A percentile compares a stretch with the other conserved stretches of the same genome.
Conservation (phyloP, 2,888 invertebrate species). For the Dorcus parallelipipedus region DNA sequence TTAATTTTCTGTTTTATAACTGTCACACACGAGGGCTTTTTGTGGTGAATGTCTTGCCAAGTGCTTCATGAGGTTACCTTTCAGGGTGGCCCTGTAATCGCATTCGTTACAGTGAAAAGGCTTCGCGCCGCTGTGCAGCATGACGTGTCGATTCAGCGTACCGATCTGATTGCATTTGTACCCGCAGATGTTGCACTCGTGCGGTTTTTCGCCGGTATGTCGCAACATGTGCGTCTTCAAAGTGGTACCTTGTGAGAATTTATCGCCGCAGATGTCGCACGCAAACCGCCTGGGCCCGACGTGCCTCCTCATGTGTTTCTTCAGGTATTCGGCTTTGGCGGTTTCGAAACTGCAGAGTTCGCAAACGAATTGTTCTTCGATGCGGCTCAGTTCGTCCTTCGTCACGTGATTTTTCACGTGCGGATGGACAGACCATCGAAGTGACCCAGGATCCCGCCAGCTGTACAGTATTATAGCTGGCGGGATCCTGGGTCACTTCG, state of each 20-base stretch:
- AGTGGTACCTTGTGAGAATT: constrained; percentile 48
- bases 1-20: too few species aligned
- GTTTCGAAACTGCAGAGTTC: background rate
- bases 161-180: constrained; percentile 58
- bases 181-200: constrained; percentile 34
- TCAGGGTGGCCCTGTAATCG: too few species aligned
- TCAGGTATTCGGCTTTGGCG: too few species aligned
- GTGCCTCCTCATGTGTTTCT: background rate
- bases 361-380: background rate
- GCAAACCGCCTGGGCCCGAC: constrained; percentile 27
- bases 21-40: too few species aligned
- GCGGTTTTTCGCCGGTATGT: constrained; percentile 54
- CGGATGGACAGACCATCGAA: too few species aligned
- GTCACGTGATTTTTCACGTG: too few species aligned
- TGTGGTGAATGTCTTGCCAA: too few species aligned
- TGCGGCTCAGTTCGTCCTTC: too few species aligned
- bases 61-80: too few species aligned
- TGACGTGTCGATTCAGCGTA: constrained; percentile 57
- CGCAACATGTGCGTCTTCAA: constrained; percentile 52
- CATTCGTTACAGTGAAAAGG: constrained; percentile 53
- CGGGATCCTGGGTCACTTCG: too few species aligned
- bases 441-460: too few species aligned
- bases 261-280: constrained; percentile 56
- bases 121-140: constrained; percentile 59
- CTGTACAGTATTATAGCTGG: too few species aligned